Conservation (phyloP, 2,888 invertebrate species). For the Tolmerus cingulatus region DNA sequence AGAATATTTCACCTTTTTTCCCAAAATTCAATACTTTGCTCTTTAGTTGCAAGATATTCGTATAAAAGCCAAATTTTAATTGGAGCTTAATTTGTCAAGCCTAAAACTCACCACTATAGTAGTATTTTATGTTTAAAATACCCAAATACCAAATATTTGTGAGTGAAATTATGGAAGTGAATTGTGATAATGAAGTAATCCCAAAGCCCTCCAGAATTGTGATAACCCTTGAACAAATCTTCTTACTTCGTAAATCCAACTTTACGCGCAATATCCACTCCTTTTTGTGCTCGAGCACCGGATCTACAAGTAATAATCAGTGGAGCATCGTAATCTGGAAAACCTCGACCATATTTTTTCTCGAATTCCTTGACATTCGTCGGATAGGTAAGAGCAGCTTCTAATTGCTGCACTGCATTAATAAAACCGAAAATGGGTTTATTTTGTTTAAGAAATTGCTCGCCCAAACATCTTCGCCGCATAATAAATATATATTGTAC, state of each 20-base stretch:
- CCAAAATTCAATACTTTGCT: too few relatives aligned
- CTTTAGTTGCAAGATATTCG: too few relatives aligned
- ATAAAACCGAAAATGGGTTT: not conserved
- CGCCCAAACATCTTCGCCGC: not conserved
- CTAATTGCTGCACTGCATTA: conserved; percentile 16
- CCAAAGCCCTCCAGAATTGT: not conserved
- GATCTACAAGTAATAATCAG: conserved; percentile 72
- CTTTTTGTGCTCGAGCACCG: conserved; percentile 70
- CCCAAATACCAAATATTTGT: not conserved
- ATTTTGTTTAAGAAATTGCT: not conserved
- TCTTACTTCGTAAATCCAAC: conserved; percentile 70
- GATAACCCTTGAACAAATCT: conserved; percentile 41
- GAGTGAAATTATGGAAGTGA: not conserved
- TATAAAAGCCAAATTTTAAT: too few relatives aligned
- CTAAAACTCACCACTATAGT: not conserved
- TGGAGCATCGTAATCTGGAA: conserved; percentile 67
- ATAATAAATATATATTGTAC: not conserved
- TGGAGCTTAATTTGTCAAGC: not conserved
- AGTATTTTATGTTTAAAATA: not conserved
- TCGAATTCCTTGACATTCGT: conserved; percentile 64
- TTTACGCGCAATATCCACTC: conserved; percentile 67
- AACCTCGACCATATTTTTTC: conserved; percentile 65
- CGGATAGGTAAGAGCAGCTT: not conserved
- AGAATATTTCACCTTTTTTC: too few relatives aligned
- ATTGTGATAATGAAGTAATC: not conserved